Evolutionary conservation across 2,113 vertebrate species (phyloP), one percentile per base, ranked within the genome.

Genomic region (Arothron firmamentum): DNA sequence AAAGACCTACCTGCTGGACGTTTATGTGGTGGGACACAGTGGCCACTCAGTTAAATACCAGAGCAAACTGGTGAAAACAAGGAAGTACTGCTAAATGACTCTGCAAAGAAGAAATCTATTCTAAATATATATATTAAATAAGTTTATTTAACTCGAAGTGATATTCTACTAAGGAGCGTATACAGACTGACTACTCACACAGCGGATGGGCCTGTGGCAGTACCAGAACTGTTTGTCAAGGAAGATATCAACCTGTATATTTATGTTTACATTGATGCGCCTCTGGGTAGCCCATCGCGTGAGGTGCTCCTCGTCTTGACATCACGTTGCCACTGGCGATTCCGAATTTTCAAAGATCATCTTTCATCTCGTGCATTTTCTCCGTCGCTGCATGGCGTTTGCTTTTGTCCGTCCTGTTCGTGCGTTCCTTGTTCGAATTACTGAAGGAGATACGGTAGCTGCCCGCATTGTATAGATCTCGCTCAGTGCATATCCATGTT

Each of bases 41-140:
- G 94, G 96, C 0, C 95, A 98, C 81, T 95, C 96, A 0, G 95
- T 97, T 72, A 98, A 93, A 86, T 99, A 99, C 83, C 95, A 98
- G 92, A 96, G 94, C 87, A 99, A 98, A 92, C 76, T 98, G 50
- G 94, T 99, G 85, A 99, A 97, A 92, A 99, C 95, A 42, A 93
- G 96, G 87, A 98, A 94, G 82, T 92, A 95, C 88, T 99, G 97
- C 87, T 97, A 97, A 89, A 77, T 77, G 83, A 88, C 84, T 86
- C 79, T 70, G 77, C 75, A 88, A 77, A 90, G 84, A 90, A 90
- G 75, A 92, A 90, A 47, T 91, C 88, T 91, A 92, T 92, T 77
- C 84, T 74, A 90, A 87, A 91, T 91, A 47, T 47, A 47, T 47
- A 47, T 47, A 88, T 87, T 84, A 86, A 87, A 90, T 88, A 90